These are phyloP conservation scores for Marasmarcha lunaedactyla DNA, from an alignment of 2,888 invertebrate species.

Conservation along the genomic window DNA sequence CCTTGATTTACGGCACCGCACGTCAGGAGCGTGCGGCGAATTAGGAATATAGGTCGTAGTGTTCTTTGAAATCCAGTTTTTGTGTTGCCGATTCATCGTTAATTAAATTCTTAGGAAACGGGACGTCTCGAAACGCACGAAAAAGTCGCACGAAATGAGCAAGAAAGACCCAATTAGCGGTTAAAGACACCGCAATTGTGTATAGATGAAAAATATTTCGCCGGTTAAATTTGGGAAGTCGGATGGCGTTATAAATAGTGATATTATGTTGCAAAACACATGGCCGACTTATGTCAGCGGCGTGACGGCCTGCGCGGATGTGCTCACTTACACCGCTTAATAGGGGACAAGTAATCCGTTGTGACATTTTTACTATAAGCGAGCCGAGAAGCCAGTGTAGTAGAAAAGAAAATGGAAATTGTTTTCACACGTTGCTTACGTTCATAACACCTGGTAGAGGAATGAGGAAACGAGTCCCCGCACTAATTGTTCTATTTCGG, in stretches of 20 bases:
- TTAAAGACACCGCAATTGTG: constrained; percentile 61
- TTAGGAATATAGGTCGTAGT: constrained; percentile 14
- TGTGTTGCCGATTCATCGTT: constrained; percentile 7
- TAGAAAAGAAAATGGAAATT: no score
- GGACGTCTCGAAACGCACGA: constrained; percentile 14
- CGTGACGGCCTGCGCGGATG: no score
- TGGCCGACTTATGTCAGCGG: constrained; percentile 62
- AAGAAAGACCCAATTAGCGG: constrained; percentile 53
- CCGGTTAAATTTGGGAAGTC: constrained; percentile 46
- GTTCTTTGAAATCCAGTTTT: constrained; percentile 9
- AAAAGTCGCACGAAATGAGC: constrained; percentile 25
- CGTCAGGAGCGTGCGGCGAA: constrained; percentile 1
- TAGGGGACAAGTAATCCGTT: constrained; percentile 6
- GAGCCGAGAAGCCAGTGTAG: constrained; percentile 7
- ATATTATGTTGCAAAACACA: constrained; percentile 50
- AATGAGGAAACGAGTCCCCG: no score
- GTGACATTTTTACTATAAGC: constrained; percentile 17
- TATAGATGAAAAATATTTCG: constrained; percentile 36
- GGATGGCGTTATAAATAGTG: constrained; percentile 54
- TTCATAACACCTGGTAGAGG: no score
- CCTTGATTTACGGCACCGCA: constrained; percentile 35
- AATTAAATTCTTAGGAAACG: constrained; percentile 13
- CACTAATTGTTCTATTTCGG: no score
- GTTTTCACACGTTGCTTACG: no score
- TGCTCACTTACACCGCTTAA: no score